A percentile compares a stretch with the other conserved stretches of the same genome.
phyloP scores from a whole-genome alignment of 2,113 vertebrate genomes.

The Scatophagus argus region DNA sequence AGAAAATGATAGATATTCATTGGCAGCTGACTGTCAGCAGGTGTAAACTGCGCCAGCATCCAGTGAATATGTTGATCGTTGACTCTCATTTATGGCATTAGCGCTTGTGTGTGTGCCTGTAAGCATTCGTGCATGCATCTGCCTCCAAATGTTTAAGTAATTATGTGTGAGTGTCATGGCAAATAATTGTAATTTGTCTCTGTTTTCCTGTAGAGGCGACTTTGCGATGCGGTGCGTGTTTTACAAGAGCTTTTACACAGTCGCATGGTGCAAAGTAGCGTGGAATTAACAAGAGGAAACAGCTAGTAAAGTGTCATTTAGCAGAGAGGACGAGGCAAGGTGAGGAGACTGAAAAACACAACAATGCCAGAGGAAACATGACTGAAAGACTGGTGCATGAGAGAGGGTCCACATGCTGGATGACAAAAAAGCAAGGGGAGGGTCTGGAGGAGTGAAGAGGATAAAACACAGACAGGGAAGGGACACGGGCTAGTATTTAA shows the following conservation, averaged over 20 bases:
- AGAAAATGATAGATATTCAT: conserved; percentile 72
- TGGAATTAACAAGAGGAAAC: conserved; percentile 70
- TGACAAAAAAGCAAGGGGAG: conserved; percentile 53
- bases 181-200: conserved; percentile 48
- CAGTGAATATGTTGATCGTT: conserved; percentile 64
- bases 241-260: conserved; percentile 77
- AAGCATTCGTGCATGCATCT: conserved; percentile 39
- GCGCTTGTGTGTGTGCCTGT: conserved; percentile 40
- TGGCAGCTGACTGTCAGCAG: conserved; percentile 76
- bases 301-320: conserved; percentile 75
- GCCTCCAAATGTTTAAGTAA: conserved; percentile 54
- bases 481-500: conserved; percentile 72
- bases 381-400: conserved; percentile 54
- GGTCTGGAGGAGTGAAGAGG: conserved; percentile 60
- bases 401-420: conserved; percentile 45
- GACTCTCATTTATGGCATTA: conserved; percentile 51
- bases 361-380: conserved; percentile 62
- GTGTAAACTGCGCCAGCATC: conserved; percentile 58
- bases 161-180: conserved; percentile 55
- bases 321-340: conserved; percentile 71
- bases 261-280: conserved; percentile 68
- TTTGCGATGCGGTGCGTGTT: conserved; percentile 38
- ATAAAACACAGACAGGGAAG: conserved; percentile 57
- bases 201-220: conserved; percentile 26
- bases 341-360: conserved; percentile 55